Percentiles rank a stretch among this genome's conserved stretches.
phyloP scores from a whole-genome alignment of 2,888 invertebrate genomes.

The Capitulum mitella region DNA sequence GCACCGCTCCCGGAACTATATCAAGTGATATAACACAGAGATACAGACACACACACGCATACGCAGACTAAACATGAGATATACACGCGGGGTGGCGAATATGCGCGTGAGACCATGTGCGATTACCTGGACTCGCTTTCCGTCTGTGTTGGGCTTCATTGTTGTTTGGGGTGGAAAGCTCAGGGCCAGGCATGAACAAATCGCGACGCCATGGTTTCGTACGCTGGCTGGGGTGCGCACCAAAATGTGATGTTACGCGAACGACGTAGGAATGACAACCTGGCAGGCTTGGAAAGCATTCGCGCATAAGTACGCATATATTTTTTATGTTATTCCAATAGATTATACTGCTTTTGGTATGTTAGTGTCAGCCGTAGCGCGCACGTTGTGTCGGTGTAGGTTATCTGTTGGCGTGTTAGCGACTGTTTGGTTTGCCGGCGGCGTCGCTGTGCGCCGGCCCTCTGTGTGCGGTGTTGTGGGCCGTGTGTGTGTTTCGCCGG shows the following conservation, averaged over 20 bases:
- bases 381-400: conserved; percentile 4
- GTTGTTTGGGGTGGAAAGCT: too few relatives aligned
- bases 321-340: conserved; percentile 18
- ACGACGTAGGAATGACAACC: too few relatives aligned
- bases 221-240: neutral
- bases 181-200: too few relatives aligned
- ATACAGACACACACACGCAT: neutral
- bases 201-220: too few relatives aligned
- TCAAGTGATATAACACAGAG: conserved; percentile 1
- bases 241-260: conserved; percentile 10
- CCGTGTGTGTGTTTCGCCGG: neutral
- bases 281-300: neutral
- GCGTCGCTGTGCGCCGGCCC: neutral
- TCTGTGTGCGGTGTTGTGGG: neutral
- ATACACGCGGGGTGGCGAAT: too few relatives aligned
- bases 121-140: too few relatives aligned
- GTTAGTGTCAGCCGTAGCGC: neutral
- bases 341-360: neutral
- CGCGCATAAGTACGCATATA: neutral
- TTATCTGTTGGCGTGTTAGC: neutral
- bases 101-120: too few relatives aligned
- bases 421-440: neutral
- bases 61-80: too few relatives aligned
- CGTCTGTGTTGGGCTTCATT: too few relatives aligned
- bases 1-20: neutral